Percentiles rank a stretch among this genome's conserved stretches.
Conservation (phyloP, 2,888 invertebrate species). For the Macrophya annulata region DNA sequence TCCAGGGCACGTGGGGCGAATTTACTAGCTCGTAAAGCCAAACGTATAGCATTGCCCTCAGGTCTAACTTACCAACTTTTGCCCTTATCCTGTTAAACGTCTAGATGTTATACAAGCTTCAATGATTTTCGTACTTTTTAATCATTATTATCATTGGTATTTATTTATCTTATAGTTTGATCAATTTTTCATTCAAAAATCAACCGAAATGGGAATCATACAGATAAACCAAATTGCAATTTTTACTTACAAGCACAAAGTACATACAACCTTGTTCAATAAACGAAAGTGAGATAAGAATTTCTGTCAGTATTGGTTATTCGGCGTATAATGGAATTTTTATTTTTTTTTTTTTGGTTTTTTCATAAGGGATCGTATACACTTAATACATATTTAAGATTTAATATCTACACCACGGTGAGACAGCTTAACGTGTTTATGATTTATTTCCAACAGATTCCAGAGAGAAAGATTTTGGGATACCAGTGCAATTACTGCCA, state of each 20-base stretch:
- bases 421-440: neutral
- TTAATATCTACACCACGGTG: neutral
- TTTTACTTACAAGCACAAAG: neutral
- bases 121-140: neutral
- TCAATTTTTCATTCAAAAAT: neutral
- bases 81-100: neutral
- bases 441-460: conserved; percentile 58
- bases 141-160: neutral
- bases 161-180: neutral
- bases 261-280: neutral
- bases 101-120: neutral
- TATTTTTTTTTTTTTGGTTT: no score
- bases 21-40: conserved; percentile 28
- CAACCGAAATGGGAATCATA: neutral
- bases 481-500: conserved; percentile 71
- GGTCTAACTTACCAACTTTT: conserved; percentile 11
- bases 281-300: neutral
- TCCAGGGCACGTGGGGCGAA: conserved; percentile 3
- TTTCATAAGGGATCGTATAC: neutral
- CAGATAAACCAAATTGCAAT: neutral
- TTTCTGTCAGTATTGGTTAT: neutral
- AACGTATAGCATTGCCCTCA: neutral
- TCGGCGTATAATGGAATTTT: neutral
- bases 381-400: neutral
- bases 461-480: conserved; percentile 62